Base-by-base conservation (phyloP, 2,797 vertebrate species). In the Pantherophis alleghaniensis region DNA sequence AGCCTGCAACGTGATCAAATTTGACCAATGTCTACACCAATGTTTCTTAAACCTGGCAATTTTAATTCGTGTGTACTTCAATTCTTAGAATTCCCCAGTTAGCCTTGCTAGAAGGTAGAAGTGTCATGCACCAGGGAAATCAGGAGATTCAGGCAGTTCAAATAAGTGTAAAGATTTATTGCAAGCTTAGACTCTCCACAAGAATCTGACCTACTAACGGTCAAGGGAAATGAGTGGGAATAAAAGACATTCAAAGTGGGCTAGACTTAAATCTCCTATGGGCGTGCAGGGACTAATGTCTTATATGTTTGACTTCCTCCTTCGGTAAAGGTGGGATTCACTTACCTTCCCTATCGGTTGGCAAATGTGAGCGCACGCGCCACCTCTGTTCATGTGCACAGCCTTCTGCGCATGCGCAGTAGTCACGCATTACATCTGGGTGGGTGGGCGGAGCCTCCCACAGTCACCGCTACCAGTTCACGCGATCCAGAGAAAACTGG, bases 1-100 rank as follows among this genome's bases (percentile, higher is more conserved):
- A 24, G 2, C 20, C 20, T 0, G 7, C 20, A 0, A 60, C 0
- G 0, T 24, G 20, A 60, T 22, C 2, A 5, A 60, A 6, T 9
- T 60, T 60, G 20, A 60, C 20, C 47, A 51, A 51, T 51, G 26
- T 28, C 26, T 28, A 63, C 3, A 26, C 7, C 32, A 74, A 37
- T 37, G n/a, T 74, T 74, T 74, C n/a, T 37, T 74, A 74, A 74
- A 74, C 14, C 14, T 37, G 69, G 32, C 69, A 74, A 74, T 14
- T 74, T 74, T 74, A 74, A 37, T 74, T 74, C 20, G 16, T 74
- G 7, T 74, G 69, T 32, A 74, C n/a, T 20, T 74, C 32, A 37
- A 3, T 18, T 74, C 32, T 74, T n/a, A 69, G 28, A 69, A 69
- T n/a, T 16, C 28, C 6, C n/a, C n/a, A 37, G 1, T 74, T 37